These are phyloP conservation scores for Silurus asotus DNA, from an alignment of 2,113 vertebrate genomes.

Conservation along the genomic window DNA sequence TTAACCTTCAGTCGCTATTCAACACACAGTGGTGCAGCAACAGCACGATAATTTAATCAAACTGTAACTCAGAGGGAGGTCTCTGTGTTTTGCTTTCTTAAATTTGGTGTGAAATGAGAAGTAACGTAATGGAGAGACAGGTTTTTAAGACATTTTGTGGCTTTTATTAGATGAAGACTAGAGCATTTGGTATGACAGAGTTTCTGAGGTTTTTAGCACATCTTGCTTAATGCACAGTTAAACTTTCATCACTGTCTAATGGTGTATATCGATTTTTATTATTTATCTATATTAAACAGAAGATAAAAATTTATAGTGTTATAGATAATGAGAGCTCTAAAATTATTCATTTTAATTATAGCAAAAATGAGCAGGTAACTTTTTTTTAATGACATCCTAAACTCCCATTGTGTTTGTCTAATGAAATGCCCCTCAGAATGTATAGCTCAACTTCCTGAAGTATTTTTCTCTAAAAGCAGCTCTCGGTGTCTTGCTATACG, in stretches of 20 bases:
- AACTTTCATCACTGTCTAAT: not conserved
- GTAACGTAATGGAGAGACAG: not conserved
- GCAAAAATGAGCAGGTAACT: not conserved
- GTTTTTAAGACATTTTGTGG: not conserved
- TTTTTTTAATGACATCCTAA: not conserved
- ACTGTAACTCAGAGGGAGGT: constrained; percentile 9
- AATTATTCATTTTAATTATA: too few species aligned
- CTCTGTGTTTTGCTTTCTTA: not conserved
- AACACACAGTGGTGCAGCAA: constrained; percentile 22
- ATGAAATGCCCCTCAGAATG: not conserved
- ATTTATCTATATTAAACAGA: not conserved
- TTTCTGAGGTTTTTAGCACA: not conserved
- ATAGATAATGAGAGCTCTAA: not conserved
- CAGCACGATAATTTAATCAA: constrained; percentile 37
- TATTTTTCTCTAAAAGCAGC: too few species aligned
- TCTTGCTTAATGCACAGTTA: not conserved
- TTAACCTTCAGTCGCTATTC: constrained; percentile 44
- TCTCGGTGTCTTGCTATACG: not conserved
- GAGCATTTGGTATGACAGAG: not conserved
- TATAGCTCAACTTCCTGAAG: not conserved
- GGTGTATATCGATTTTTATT: not conserved
- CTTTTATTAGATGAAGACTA: not conserved
- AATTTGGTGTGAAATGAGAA: not conserved
- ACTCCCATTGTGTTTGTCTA: not conserved
- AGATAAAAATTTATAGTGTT: not conserved